A percentile compares a stretch with the other conserved stretches of the same genome.
Evolutionary conservation across 2,113 vertebrate genomes (phyloP).

Genomic region (Balaenoptera acutorostrata): DNA sequence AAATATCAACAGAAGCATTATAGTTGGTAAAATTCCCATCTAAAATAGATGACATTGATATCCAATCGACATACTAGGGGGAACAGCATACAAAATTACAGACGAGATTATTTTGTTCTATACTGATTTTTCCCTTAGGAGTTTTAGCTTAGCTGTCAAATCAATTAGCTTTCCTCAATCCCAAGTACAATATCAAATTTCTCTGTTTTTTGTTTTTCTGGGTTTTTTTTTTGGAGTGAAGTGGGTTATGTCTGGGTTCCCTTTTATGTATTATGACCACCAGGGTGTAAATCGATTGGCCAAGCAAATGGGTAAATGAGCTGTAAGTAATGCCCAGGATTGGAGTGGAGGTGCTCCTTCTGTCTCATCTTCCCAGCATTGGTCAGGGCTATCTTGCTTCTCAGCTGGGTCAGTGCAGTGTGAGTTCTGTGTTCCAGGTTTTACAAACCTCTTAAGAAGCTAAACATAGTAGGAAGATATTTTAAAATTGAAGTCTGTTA

Average conservation of each 20-base stretch:
- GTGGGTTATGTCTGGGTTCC: neutral
- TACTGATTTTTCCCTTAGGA: constrained; percentile 74
- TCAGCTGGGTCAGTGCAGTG: neutral
- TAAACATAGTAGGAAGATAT: neutral
- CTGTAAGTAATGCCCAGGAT: neutral
- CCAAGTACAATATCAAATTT: constrained; percentile 64
- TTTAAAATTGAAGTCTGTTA: neutral
- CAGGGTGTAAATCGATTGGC: neutral
- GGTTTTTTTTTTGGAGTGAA: neutral
- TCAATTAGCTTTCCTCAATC: constrained; percentile 70
- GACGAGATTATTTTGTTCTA: constrained; percentile 71
- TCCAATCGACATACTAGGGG: constrained; percentile 77
- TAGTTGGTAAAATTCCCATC: constrained; percentile 78
- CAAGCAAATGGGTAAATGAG: neutral
- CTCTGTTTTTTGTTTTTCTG: neutral
- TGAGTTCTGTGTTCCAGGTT: neutral
- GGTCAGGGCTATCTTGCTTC: neutral
- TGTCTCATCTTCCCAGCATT: neutral
- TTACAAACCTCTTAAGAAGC: neutral
- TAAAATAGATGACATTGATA: constrained; percentile 78
- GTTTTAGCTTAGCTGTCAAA: constrained; percentile 77
- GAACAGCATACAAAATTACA: constrained; percentile 69
- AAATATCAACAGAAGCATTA: constrained; percentile 83
- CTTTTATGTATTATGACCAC: neutral
- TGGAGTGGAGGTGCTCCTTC: neutral